Conservation (phyloP, 2,113 vertebrate species). For the Cromileptes altivelis region DNA sequence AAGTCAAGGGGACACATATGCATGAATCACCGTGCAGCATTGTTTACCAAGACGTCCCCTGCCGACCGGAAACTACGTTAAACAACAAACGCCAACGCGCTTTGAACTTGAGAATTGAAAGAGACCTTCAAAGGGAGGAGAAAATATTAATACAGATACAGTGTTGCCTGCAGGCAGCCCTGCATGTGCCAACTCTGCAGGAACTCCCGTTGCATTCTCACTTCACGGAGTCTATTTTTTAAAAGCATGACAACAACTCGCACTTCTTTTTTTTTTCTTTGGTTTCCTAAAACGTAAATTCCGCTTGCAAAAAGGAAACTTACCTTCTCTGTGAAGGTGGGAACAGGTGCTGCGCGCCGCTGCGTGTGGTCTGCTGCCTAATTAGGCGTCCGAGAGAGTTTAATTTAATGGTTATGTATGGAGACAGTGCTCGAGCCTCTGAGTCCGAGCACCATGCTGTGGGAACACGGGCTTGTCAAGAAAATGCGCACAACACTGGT, state of each 20-base stretch:
- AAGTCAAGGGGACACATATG: slow-evolving; percentile 16
- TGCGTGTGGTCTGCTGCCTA: slow-evolving; percentile 38
- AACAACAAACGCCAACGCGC: slow-evolving; percentile 79
- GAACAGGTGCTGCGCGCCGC: slow-evolving; percentile 57
- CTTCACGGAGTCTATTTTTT: slow-evolving; percentile 15
- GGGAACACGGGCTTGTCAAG: slow-evolving; percentile 49
- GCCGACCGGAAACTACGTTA: slow-evolving; percentile 75
- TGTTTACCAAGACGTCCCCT: slow-evolving; percentile 65
- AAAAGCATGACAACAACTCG: slow-evolving; percentile 7
- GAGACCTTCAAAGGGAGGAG: slow-evolving; percentile 48
- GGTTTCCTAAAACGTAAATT: not conserved
- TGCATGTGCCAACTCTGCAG: slow-evolving; percentile 60
- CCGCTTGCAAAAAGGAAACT: slow-evolving; percentile 39
- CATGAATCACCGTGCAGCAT: slow-evolving; percentile 53
- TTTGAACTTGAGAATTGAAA: slow-evolving; percentile 60
- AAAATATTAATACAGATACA: slow-evolving; percentile 22
- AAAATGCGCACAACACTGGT: slow-evolving; percentile 62
- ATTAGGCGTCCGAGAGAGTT: slow-evolving; percentile 58
- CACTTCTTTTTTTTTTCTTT: not conserved
- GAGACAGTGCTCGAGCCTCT: slow-evolving; percentile 33
- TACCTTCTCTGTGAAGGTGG: slow-evolving; percentile 71
- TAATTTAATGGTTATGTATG: slow-evolving; percentile 3
- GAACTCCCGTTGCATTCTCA: slow-evolving; percentile 43
- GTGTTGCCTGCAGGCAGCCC: slow-evolving; percentile 22
- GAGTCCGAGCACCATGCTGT: slow-evolving; percentile 69